Evolutionary conservation across 2,113 vertebrate genomes (phyloP).

Genomic region (Mus spicilegus): DNA sequence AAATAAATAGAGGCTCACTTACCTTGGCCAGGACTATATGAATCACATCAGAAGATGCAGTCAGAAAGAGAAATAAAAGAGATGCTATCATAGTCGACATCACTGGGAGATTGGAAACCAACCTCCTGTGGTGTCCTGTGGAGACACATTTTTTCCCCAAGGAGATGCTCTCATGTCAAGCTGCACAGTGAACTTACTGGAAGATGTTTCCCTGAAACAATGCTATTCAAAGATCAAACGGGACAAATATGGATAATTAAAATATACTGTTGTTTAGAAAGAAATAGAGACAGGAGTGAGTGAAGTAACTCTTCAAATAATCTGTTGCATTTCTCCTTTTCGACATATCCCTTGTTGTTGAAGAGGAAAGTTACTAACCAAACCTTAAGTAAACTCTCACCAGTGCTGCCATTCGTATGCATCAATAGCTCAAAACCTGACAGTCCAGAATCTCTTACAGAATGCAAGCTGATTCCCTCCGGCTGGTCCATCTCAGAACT

Average conservation of each 20-base stretch:
- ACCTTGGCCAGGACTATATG: background rate
- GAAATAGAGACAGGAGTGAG: background rate
- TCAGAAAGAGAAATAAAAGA: background rate
- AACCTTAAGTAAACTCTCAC: background rate
- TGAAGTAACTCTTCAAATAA: background rate
- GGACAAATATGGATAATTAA: background rate
- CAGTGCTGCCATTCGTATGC: background rate
- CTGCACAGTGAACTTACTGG: background rate
- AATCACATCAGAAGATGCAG: background rate
- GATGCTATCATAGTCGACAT: background rate
- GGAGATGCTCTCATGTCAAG: background rate
- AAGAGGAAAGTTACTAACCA: background rate
- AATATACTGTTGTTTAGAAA: constrained; percentile 43
- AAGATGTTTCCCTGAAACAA: background rate
- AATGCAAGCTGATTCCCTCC: constrained; percentile 29
- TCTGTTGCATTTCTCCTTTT: background rate
- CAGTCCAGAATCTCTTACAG: background rate
- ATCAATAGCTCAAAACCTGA: constrained; percentile 23
- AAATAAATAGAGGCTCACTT: background rate
- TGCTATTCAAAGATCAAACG: background rate
- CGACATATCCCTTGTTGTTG: background rate
- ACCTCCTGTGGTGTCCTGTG: background rate
- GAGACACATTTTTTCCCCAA: background rate
- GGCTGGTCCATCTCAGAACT: background rate
- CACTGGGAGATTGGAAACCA: background rate